Base-by-base conservation (phyloP, 2,797 vertebrate genomes). In the Syngnathus acus region DNA sequence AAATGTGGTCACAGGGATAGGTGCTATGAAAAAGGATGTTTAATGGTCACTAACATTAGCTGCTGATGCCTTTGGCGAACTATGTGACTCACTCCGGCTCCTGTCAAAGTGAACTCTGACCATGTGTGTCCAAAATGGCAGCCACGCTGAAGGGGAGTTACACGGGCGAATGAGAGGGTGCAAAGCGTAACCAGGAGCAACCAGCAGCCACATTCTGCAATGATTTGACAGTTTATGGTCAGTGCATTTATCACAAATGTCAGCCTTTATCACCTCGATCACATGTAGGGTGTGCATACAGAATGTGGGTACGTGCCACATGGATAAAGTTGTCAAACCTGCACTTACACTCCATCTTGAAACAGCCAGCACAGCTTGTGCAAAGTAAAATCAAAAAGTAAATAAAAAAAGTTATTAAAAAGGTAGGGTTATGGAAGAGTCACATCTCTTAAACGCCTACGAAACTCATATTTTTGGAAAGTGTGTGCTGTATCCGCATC, bases 211-310 rank as follows among this genome's bases (percentile, higher is more conserved):
- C 73, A 71, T 76, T 78, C 72, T 72, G 72, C 78, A 74, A 51
- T 65, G 77, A 79, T 83, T 82, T 88, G 82, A 87, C 86, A 83
- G 82, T 89, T 89, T 88, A 88, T 88, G 86, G 87, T 88, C 84
- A 87, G 75, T 86, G 86, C 85, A 74, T 88, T 89, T 88, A 88
- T 87, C 87, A 84, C 78, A 79, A 81, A 87, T 86, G 88, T 86
- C 87, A 84, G 72, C 71, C 74, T 78, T 77, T 78, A 88, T 88
- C 82, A 88, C 40, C 42, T 62, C 40, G 9, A 45, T 62, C 42
- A 64, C 63, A 51, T 51, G 19, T 47, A n/a, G 62, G 47, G 32
- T 13, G 32, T 16, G 48, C 63, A 64, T 51, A 64, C 26, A 17
- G 13, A 37, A 37, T 51, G 47, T 11, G 63, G 21, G 19, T 43